A percentile compares a stretch with the other conserved stretches of the same genome.
Evolutionary conservation across 2,888 invertebrate genomes (phyloP).

Genomic region (Tenthredo scrophulariae): DNA sequence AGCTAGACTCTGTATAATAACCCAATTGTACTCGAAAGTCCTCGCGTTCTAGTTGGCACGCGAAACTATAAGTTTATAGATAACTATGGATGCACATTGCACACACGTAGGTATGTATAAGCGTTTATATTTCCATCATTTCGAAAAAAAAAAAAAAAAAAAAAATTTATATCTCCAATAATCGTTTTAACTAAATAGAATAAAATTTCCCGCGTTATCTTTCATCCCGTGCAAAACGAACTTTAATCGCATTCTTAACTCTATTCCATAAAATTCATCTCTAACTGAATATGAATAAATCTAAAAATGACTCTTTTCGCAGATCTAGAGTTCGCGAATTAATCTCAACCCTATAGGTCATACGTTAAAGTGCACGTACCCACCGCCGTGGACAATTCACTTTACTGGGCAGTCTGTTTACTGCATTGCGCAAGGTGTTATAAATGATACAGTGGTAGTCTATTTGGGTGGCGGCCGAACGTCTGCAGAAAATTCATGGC

Average conservation of each 20-base stretch:
- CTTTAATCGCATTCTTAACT: too few relatives aligned
- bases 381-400: background rate
- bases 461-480: conserved; percentile 43
- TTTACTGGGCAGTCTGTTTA: conserved; percentile 8
- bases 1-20: conserved; percentile 42
- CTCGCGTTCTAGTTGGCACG: conserved; percentile 61
- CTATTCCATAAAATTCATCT: too few relatives aligned
- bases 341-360: background rate
- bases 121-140: background rate
- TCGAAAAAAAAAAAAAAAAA: background rate
- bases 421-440: conserved; percentile 49
- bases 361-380: background rate
- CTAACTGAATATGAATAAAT: too few relatives aligned
- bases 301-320: background rate
- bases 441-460: conserved; percentile 31
- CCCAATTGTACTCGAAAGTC: conserved; percentile 52
- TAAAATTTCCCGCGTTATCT: too few relatives aligned
- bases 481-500: conserved; percentile 36
- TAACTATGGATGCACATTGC: background rate
- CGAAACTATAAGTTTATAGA: conserved; percentile 55
- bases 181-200: background rate
- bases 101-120: background rate
- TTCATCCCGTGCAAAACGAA: too few relatives aligned
- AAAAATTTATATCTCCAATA: background rate
- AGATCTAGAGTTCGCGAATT: background rate